Percentiles rank a stretch among this genome's conserved stretches.
These are phyloP conservation scores for Porites lobata DNA, from an alignment of 92 coral and sea anemone species.

Conservation along the genomic window DNA sequence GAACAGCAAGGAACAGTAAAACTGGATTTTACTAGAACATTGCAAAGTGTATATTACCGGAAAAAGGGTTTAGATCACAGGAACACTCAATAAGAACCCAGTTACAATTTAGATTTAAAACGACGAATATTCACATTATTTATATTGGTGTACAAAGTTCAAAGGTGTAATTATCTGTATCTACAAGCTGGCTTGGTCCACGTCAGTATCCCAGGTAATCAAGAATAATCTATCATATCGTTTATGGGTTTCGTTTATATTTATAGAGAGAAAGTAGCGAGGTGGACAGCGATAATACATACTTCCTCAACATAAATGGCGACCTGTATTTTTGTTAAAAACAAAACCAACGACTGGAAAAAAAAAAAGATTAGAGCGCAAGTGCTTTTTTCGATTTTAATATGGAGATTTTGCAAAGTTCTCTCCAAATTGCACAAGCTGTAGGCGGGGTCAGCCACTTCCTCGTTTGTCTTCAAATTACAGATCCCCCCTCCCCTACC, in stretches of 20 bases:
- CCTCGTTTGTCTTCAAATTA: too few relatives aligned
- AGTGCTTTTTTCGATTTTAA: too few relatives aligned
- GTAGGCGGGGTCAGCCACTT: too few relatives aligned
- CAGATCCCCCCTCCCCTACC: too few relatives aligned
- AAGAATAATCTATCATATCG: background rate
- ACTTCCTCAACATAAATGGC: background rate
- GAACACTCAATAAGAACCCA: conserved; percentile 7
- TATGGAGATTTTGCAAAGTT: too few relatives aligned
- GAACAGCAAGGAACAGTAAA: conserved; percentile 27
- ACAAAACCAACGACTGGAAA: background rate
- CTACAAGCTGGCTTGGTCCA: conserved; percentile 33
- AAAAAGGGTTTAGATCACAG: background rate
- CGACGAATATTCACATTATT: conserved; percentile 38
- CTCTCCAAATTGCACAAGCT: too few relatives aligned
- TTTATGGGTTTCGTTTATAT: conserved; percentile 1
- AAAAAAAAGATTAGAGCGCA: too few relatives aligned
- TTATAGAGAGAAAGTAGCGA: conserved; percentile 23
- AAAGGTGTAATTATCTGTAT: conserved; percentile 43
- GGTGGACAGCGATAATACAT: background rate
- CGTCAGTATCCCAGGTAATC: conserved; percentile 20
- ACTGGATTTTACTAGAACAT: conserved; percentile 50
- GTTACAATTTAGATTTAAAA: conserved; percentile 41
- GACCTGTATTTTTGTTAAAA: background rate
- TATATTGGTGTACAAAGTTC: conserved; percentile 48
- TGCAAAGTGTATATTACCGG: conserved; percentile 1